A percentile compares a stretch with the other conserved stretches of the same genome.
phyloP scores from a whole-genome alignment of 2,113 vertebrate genomes.

The Bothrops jararaca region DNA sequence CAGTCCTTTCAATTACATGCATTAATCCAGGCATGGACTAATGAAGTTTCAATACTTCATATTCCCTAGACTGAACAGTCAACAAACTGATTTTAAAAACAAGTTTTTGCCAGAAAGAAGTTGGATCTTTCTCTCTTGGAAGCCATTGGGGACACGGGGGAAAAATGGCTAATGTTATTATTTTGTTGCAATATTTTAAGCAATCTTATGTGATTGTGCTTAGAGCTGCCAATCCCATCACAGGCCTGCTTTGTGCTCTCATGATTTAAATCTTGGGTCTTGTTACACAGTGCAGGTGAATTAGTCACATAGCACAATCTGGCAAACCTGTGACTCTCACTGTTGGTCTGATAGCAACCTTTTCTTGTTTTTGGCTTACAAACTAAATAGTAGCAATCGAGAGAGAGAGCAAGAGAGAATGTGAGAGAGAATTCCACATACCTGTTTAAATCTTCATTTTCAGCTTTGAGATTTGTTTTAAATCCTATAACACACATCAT shows the following conservation, averaged over 20 bases:
- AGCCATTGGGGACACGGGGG: neutral
- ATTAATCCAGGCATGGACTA: neutral
- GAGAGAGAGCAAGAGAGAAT: no score
- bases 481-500: neutral
- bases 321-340: neutral
- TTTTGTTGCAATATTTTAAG: neutral
- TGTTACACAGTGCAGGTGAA: neutral
- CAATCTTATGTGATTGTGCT: neutral
- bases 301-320: neutral
- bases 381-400: neutral
- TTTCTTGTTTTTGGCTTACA: neutral
- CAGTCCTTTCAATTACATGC: neutral
- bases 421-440: neutral
- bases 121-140: neutral
- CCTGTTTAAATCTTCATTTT: neutral
- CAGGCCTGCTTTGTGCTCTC: neutral
- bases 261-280: neutral
- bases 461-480: conserved; percentile 18
- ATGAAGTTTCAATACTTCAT: neutral
- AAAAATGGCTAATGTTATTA: neutral
- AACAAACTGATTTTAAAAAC: neutral
- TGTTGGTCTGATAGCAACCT: neutral
- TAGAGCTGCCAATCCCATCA: neutral
- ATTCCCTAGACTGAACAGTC: neutral
- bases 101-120: neutral